Percentiles rank a stretch among this genome's conserved stretches.
phyloP scores from a whole-genome alignment of 2,888 invertebrate genomes.

The Cerceris rybyensis region DNA sequence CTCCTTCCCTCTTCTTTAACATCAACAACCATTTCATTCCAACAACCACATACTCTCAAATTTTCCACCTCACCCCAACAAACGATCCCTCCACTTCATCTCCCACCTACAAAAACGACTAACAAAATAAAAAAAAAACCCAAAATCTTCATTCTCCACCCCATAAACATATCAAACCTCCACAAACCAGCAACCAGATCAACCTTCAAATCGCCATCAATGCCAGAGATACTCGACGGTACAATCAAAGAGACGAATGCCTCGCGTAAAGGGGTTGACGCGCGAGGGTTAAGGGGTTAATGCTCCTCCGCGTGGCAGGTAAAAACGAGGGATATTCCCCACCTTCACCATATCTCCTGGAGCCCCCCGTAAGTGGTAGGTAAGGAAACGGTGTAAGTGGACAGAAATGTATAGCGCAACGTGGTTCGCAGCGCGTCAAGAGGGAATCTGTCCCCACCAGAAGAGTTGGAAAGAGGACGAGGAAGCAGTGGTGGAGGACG shows the following conservation, averaged over 20 bases:
- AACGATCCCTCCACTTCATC: too few relatives aligned
- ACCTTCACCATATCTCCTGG: slow-evolving; percentile 12
- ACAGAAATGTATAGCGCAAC: slow-evolving; percentile 69
- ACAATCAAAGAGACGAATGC: slow-evolving; percentile 44
- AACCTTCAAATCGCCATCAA: slow-evolving; percentile 2
- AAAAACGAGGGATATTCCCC: slow-evolving; percentile 31
- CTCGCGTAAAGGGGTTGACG: slow-evolving; percentile 52
- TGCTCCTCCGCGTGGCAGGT: slow-evolving; percentile 42
- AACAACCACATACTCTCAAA: too few relatives aligned
- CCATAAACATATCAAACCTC: too few relatives aligned
- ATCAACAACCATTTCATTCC: too few relatives aligned
- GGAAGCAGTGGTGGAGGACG: slow-evolving; percentile 47
- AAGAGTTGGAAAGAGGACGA: slow-evolving; percentile 53
- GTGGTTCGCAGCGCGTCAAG: slow-evolving; percentile 70
- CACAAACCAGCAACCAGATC: neutral
- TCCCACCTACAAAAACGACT: too few relatives aligned
- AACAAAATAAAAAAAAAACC: too few relatives aligned
- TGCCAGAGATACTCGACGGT: slow-evolving; percentile 27
- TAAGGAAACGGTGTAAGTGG: slow-evolving; percentile 64
- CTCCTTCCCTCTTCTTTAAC: too few relatives aligned
- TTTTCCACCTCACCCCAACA: too few relatives aligned
- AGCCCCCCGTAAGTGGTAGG: slow-evolving; percentile 28
- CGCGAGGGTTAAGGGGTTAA: slow-evolving; percentile 60
- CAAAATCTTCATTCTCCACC: too few relatives aligned
- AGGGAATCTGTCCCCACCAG: slow-evolving; percentile 74